phyloP scores from a whole-genome alignment of 2,888 invertebrate species.

The Chironomus riparius region DNA sequence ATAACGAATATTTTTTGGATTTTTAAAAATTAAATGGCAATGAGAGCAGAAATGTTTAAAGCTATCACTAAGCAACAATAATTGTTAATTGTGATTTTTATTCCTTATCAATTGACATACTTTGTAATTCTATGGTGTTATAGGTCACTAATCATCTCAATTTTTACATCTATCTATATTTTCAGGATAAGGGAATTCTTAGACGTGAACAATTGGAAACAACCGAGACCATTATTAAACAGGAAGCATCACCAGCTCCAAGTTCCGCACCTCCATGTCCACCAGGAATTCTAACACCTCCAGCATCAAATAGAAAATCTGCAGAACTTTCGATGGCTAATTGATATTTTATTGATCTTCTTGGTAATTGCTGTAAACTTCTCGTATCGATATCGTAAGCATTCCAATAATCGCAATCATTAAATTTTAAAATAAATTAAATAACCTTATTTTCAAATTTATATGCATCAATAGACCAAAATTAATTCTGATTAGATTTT shows the following conservation, averaged over 20 bases:
- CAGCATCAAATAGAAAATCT: constrained; percentile 42
- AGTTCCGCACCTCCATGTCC: constrained; percentile 30
- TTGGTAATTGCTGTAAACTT: neutral
- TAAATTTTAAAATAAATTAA: neutral
- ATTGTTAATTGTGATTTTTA: too few species aligned
- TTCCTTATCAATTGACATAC: too few species aligned
- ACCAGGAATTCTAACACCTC: constrained; percentile 41
- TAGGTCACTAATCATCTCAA: too few species aligned
- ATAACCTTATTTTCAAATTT: neutral
- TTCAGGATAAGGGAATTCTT: constrained; percentile 37
- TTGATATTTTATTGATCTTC: neutral
- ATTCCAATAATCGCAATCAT: neutral
- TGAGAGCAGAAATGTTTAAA: too few species aligned
- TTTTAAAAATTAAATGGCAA: too few species aligned
- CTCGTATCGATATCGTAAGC: neutral
- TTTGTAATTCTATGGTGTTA: too few species aligned
- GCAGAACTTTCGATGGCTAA: constrained; percentile 31
- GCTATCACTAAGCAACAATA: too few species aligned
- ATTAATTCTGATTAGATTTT: neutral
- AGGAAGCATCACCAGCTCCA: constrained; percentile 39
- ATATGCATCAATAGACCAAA: neutral
- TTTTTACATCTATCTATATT: neutral
- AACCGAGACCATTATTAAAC: constrained; percentile 34
- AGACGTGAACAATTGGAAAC: constrained; percentile 34
- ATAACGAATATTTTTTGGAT: neutral